Base-by-base conservation (phyloP, 2,888 invertebrate species). In the Diaphora mendica region DNA sequence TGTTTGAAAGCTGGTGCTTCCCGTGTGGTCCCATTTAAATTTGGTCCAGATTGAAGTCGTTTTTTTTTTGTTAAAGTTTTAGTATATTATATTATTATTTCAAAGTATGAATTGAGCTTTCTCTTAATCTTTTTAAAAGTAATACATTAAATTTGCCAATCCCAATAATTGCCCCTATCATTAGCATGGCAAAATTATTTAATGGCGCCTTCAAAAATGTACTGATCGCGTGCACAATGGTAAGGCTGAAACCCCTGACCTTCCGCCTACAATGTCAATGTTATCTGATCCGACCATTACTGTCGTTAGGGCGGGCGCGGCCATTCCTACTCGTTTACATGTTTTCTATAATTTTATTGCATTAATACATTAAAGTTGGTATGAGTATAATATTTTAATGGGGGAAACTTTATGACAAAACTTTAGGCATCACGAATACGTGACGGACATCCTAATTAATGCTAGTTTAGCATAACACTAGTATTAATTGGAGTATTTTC, bases 221-320 rank as follows among this genome's bases (percentile, higher is more conserved):
- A 87, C 82, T 82, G 89, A 86, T 93, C 89, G 93, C 93, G 93
- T 93, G 93, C 87, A 83, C 81, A 30, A 30, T 44, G 51, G 75
- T 55, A 83, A 80, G 79, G 80, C 77, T 77, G 79, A 79, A 85
- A 83, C 87, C 86, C 86, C 83, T 85, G 88, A 88, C 88, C 89
- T 89, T 83, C 81, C 79, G 78, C 83, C 75, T 70, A 64, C 90
- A 92, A 92, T 90, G 91, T 89, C 92, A 92, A 90, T 91, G 91
- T 88, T 89, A 89, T 90, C 89, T 85, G 88, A 87, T 88, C 78
- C 78, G 70, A 72, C 76, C 77, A 82, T 85, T 85, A 85, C 85
- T 80, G 82, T 82, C 82, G 76, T 74, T 78, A 74, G 76, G 82
- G 79, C 30, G 30, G 30, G 62, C 17, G 30, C 17, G 62, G 79